Evolutionary conservation across 2,888 invertebrate species (phyloP).

Genomic region (Cordilura impudica): DNA sequence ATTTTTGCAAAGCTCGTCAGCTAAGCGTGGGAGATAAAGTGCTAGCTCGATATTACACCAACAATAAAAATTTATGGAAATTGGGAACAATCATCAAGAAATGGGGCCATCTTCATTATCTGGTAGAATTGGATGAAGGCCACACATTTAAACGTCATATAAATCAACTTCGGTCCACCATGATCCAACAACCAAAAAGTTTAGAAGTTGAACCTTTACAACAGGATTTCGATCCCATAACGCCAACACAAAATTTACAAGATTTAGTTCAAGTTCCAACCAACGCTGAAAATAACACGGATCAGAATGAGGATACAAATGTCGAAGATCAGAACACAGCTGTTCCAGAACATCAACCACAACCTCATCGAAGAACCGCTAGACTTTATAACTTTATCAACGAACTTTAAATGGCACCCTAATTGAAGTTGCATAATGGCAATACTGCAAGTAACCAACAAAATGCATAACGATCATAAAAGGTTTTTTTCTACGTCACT

Average conservation of each 20-base stretch:
- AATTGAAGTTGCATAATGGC: too few relatives aligned
- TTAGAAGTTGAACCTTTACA: not conserved
- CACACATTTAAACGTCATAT: constrained; percentile 24
- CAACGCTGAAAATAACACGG: not conserved
- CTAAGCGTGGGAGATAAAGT: constrained; percentile 1
- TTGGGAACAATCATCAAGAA: constrained; percentile 9
- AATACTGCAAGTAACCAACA: too few relatives aligned
- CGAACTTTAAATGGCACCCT: too few relatives aligned
- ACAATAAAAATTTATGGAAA: constrained; percentile 22
- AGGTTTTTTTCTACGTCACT: too few relatives aligned
- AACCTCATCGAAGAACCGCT: not conserved
- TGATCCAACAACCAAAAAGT: not conserved
- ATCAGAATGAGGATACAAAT: not conserved
- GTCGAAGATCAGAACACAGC: not conserved
- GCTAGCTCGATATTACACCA: constrained; percentile 14
- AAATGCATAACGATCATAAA: too few relatives aligned
- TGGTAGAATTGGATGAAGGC: constrained; percentile 27
- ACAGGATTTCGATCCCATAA: not conserved
- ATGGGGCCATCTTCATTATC: constrained; percentile 29
- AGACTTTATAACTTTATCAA: not conserved
- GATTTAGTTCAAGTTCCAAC: not conserved
- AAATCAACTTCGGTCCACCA: constrained; percentile 8
- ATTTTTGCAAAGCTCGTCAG: not conserved
- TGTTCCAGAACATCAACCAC: not conserved
- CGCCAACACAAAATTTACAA: not conserved